Evolutionary conservation across 23 tunicate genomes (phyloP).

Genomic region (Diplosoma virens): DNA sequence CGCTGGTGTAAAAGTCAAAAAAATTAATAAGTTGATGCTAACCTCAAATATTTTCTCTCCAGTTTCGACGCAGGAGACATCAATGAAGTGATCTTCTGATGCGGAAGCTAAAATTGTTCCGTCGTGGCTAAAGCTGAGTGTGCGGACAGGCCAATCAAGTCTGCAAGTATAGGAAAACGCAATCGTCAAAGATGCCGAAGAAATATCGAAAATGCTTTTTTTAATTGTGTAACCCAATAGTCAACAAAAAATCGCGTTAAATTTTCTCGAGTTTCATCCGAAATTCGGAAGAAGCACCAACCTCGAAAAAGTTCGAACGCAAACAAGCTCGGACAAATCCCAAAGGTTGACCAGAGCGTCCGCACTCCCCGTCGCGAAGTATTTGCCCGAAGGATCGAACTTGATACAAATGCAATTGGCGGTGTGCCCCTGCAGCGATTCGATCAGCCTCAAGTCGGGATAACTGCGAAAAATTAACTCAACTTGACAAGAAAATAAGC

Average conservation of each 20-base stretch:
- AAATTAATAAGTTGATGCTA: no score
- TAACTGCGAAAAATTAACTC: slow-evolving; percentile 39
- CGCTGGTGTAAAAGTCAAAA: no score
- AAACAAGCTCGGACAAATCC: slow-evolving; percentile 80
- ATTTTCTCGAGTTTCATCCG: no score
- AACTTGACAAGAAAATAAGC: background rate
- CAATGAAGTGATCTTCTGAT: slow-evolving; percentile 96
- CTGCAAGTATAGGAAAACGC: slow-evolving; percentile 50
- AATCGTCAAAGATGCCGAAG: no score
- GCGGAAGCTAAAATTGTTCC: slow-evolving; percentile 89
- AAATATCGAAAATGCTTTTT: no score
- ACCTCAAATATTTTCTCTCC: slow-evolving; percentile 89
- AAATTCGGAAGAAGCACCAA: no score
- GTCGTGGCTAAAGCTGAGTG: slow-evolving; percentile 80
- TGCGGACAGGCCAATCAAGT: slow-evolving; percentile 97
- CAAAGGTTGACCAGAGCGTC: slow-evolving; percentile 93
- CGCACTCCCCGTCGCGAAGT: slow-evolving; percentile 99
- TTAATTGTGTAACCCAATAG: no score
- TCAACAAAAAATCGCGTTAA: no score
- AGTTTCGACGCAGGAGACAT: slow-evolving; percentile 75
- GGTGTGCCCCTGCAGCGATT: slow-evolving; percentile 89
- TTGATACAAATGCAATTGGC: slow-evolving; percentile 98
- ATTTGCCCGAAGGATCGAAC: slow-evolving; percentile 84
- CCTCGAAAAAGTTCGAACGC: slow-evolving; percentile 88
- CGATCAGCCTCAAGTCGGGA: slow-evolving; percentile 80